Base-by-base conservation (phyloP, 2,113 vertebrate genomes). In the Vanacampus margaritifer region DNA sequence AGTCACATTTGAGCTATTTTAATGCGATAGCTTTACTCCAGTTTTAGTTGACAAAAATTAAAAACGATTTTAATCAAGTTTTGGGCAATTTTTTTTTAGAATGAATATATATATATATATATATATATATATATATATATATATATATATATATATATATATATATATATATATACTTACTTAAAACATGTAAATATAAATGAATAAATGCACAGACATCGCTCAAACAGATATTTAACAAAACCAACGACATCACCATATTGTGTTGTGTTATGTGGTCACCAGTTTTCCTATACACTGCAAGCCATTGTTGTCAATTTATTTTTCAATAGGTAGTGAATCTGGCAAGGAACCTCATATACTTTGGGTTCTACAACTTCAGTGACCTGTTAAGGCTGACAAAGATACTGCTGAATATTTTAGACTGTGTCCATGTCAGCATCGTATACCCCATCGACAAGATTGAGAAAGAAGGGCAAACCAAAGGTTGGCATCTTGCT, bases 361-460 rank as follows among this genome's bases (percentile, higher is more conserved):
- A 99, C 89, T 99, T 99, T 82, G 98, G 98, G 72, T 99, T 99
- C 93, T 99, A 99, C 91, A 98, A 95, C 91, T 99, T 99, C 79
- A 97, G 93, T 45, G 98, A 98, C 88, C 93, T 99, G 39, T 92
- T 99, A 51, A 93, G 97, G 54, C 85, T 99, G 83, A 99, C 98
- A 51, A 98, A 98, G 90, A 98, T 98, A 84, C 90, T 99, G 57
- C 87, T 99, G 75, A 95, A 96, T 81, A 99, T 99, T 84, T 88
- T 99, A 85, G 98, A 99, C 91, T 99, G 97, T 63, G 98, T 99
- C 21, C 95, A 99, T 37, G 94, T 98, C 87, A 94, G 92, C 46
- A 94, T 94, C 3, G 92, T 95, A 76, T 97, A 95, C 84, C 94
- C 97, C 53, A 91, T 96, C 67, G 95, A 93, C 91, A 98, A 98